Conservation (phyloP, 1,140 invertebrate genomes). For the Cecropterus lyciades region DNA sequence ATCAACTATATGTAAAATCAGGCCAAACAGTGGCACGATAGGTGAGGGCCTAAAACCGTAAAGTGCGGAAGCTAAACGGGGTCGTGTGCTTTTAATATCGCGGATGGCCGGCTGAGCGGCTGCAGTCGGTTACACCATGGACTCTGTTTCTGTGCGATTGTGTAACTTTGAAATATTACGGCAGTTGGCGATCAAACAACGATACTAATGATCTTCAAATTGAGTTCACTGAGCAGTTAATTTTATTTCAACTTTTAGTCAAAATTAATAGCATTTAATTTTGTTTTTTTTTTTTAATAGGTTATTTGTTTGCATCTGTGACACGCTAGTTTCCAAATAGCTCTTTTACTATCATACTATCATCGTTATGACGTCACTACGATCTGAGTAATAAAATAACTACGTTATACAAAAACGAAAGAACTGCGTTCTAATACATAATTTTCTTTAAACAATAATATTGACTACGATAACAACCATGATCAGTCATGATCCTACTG, state of each 20-base stretch:
- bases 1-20: constrained; percentile 29
- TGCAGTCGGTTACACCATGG: constrained; percentile 34
- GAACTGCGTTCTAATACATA: too few species aligned
- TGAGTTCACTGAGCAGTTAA: neutral
- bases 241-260: neutral
- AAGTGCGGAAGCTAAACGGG: constrained; percentile 68
- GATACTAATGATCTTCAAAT: neutral
- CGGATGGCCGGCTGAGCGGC: constrained; percentile 43
- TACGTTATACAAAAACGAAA: too few species aligned
- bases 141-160: constrained; percentile 24
- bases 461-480: too few species aligned
- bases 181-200: constrained; percentile 1
- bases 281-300: too few species aligned
- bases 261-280: too few species aligned
- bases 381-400: too few species aligned
- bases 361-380: too few species aligned
- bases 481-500: too few species aligned
- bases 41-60: constrained; percentile 50
- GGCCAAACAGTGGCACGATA: constrained; percentile 39
- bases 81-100: constrained; percentile 74
- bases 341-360: too few species aligned
- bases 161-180: constrained; percentile 25
- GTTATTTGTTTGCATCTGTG: too few species aligned
- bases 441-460: too few species aligned
- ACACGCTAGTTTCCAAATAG: too few species aligned